phyloP scores from a whole-genome alignment of 2,888 invertebrate species.

The Diadromus collaris region DNA sequence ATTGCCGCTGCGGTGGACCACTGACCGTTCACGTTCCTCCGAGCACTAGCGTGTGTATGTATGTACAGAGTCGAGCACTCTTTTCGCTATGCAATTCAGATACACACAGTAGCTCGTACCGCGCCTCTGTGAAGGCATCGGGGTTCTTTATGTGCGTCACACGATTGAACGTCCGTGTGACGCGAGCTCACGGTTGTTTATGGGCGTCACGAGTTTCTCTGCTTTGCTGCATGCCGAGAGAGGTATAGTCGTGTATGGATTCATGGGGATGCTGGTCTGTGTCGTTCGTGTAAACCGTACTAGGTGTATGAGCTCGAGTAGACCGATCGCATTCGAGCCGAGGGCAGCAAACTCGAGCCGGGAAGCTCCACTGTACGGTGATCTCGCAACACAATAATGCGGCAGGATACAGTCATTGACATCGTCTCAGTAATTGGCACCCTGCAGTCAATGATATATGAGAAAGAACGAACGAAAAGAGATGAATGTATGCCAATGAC shows the following conservation, averaged over 20 bases:
- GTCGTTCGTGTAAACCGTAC: background rate
- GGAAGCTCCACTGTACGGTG: constrained; percentile 2
- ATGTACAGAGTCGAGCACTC: background rate
- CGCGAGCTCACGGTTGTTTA: constrained; percentile 51
- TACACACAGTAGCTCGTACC: constrained; percentile 1
- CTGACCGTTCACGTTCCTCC: background rate
- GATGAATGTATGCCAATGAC: constrained; percentile 19
- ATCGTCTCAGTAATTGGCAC: background rate
- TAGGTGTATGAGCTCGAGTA: background rate
- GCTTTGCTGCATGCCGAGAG: constrained; percentile 16
- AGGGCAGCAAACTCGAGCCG: constrained; percentile 4
- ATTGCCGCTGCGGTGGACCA: constrained; percentile 15
- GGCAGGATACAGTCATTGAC: constrained; percentile 8
- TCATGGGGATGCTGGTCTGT: constrained; percentile 4
- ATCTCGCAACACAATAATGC: constrained; percentile 22
- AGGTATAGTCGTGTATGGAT: constrained; percentile 21
- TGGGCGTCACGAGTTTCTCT: constrained; percentile 52
- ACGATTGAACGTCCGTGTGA: constrained; percentile 51
- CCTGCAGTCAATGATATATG: background rate
- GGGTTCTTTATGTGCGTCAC: constrained; percentile 56
- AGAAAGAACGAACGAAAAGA: background rate
- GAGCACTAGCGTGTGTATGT: background rate
- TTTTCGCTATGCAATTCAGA: constrained; percentile 8
- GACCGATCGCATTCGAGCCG: constrained; percentile 5
- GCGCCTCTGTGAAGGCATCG: constrained; percentile 7